Percentiles rank a stretch among this genome's conserved stretches.
These are phyloP conservation scores for Tylochromis polylepis DNA, from an alignment of 2,113 vertebrate species.

Conservation along the genomic window DNA sequence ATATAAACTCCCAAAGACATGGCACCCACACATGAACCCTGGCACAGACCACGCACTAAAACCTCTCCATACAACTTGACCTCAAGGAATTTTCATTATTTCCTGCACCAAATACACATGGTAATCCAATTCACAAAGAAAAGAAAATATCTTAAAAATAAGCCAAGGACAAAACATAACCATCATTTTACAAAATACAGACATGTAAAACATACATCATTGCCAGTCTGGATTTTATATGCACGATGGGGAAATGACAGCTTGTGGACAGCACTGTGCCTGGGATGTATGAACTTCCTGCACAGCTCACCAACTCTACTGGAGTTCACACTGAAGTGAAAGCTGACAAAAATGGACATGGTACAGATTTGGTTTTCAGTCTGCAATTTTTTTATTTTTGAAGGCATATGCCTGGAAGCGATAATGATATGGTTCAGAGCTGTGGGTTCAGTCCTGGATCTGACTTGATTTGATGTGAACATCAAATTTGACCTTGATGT, in stretches of 20 bases:
- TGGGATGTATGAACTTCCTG: not conserved
- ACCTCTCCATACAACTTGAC: conserved; percentile 36
- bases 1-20: conserved; percentile 36
- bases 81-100: conserved; percentile 69
- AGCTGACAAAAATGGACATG: not conserved
- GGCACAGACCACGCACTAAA: conserved; percentile 25
- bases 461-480: not conserved
- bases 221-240: conserved; percentile 12
- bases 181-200: conserved; percentile 19
- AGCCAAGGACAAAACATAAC: conserved; percentile 44
- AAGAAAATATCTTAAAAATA: conserved; percentile 57
- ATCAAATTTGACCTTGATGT: not conserved
- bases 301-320: not conserved
- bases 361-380: not conserved
- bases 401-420: not conserved
- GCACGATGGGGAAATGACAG: conserved; percentile 10
- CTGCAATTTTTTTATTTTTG: not conserved
- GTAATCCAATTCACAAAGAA: conserved; percentile 46
- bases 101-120: conserved; percentile 23
- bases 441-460: not conserved
- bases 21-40: conserved; percentile 40
- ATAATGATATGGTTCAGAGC: not conserved
- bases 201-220: conserved; percentile 13
- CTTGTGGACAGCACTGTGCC: not conserved
- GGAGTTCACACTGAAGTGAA: not conserved